Percentiles rank a stretch among this genome's conserved stretches.
phyloP scores from a whole-genome alignment of 2,113 vertebrate species.

The Hydropotes inermis region DNA sequence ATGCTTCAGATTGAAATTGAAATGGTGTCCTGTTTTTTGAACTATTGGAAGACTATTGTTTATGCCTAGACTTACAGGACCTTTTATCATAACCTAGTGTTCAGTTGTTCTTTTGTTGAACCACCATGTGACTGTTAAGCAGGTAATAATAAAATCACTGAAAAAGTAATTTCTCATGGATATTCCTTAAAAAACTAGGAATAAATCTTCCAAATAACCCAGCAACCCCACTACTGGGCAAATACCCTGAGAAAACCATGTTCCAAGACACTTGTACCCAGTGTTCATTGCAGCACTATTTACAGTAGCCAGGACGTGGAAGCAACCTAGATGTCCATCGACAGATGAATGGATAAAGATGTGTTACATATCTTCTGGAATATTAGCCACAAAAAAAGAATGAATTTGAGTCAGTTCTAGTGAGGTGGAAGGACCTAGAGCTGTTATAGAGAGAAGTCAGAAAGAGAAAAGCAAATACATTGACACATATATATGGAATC shows the following conservation, averaged over 20 bases:
- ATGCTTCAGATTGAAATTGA: not conserved
- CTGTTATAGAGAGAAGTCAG: not conserved
- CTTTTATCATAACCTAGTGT: not conserved
- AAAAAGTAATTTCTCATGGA: constrained; percentile 23
- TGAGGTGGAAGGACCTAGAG: not conserved
- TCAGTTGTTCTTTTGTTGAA: constrained; percentile 12
- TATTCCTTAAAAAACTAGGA: not conserved
- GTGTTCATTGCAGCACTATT: not conserved
- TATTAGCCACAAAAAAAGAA: not conserved
- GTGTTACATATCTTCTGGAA: not conserved
- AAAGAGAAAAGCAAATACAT: not conserved
- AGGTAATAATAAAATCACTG: constrained; percentile 8
- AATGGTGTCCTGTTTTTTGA: not conserved
- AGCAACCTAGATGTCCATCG: not conserved
- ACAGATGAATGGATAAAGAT: not conserved
- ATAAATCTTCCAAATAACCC: not conserved
- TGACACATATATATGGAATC: not conserved
- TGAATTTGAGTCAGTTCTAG: not conserved
- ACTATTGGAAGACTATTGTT: not conserved
- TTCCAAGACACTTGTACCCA: not conserved
- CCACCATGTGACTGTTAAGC: not conserved
- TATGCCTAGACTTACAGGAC: not conserved
- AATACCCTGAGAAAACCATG: not conserved
- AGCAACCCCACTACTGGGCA: not conserved
- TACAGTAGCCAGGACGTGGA: not conserved